Base-by-base conservation (phyloP, 2,888 invertebrate species). In the Allophyes oxyacanthae region DNA sequence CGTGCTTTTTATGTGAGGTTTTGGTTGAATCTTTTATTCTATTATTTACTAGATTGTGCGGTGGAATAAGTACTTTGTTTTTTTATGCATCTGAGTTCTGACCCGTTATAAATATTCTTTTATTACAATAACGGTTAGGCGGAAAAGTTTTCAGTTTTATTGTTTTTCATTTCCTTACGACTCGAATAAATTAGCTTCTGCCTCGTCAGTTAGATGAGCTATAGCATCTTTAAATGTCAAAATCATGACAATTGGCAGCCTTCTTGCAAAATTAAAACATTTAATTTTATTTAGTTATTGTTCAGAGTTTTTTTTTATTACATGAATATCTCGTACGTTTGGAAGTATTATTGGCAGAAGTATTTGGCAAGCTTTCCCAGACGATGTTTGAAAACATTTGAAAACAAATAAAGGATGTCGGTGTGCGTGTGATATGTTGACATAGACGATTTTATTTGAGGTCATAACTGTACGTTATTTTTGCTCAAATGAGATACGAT, bases 311-410 rank as follows among this genome's bases (percentile, higher is more conserved):
- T 14, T 37, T 63, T 54, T 53, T 44, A 60, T 54, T 52, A 36
- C 38, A 42, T 36, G 43, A 44, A 5, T 53, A 63, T 69, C 57
- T 57, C 33, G n/a, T 41, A 14, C 28, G 43, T 33, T 37, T 43
- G 15, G 14, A 41, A 30, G 55, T 63, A 60, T 72, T 67, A 74
- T 68, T 59, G 54, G 59, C 63, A 28, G n/a, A 55, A 53, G 33
- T 61, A 72, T 69, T 74, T 74, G 75, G 73, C 73, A 74, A 69
- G 63, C 67, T 55, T 41, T 57, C 37, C 40, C 52, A 54, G 58
- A 65, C 63, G 65, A 52, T 70, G 70, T 70, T 70, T 60, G 64
- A 60, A 71, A 73, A 71, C 65, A 68, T 70, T 70, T 60, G 64
- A 60, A 71, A 73, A 71, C 65, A 66, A 72, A 68, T 64, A 64